A percentile compares a stretch with the other conserved stretches of the same genome.
phyloP scores from a whole-genome alignment of 2,113 vertebrate species.

The Ceyx margarethae region DNA sequence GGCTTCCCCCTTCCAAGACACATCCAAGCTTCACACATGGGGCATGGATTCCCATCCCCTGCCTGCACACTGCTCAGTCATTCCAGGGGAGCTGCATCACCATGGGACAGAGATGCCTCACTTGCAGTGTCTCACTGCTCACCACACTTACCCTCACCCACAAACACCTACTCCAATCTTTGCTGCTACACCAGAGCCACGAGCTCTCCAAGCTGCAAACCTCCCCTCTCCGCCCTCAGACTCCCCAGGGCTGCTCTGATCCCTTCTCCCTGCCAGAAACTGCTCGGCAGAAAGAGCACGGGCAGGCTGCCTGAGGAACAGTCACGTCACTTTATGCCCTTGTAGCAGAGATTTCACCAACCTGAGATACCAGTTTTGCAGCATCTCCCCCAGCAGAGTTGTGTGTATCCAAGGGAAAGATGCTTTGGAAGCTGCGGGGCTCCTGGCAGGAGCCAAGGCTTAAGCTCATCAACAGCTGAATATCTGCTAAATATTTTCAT shows the following conservation, averaged over 20 bases:
- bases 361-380: neutral
- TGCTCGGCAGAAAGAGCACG: neutral
- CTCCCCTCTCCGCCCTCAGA: neutral
- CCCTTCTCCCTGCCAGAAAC: neutral
- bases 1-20: neutral
- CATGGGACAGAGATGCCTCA: neutral
- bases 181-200: neutral
- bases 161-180: neutral
- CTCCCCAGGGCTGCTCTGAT: neutral
- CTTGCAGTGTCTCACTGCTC: neutral
- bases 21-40: rapidly evolving
- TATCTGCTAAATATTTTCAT: neutral
- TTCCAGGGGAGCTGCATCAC: neutral
- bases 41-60: neutral
- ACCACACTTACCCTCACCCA: neutral
- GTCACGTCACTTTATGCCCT: rapidly evolving
- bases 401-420: neutral
- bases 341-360: neutral
- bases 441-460: neutral
- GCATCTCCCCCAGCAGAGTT: neutral
- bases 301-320: neutral
- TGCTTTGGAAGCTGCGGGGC: neutral
- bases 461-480: neutral
- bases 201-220: neutral
- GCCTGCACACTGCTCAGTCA: neutral